phyloP scores from a whole-genome alignment of 2,797 vertebrate genomes.

The Pyrocephalus nanus region DNA sequence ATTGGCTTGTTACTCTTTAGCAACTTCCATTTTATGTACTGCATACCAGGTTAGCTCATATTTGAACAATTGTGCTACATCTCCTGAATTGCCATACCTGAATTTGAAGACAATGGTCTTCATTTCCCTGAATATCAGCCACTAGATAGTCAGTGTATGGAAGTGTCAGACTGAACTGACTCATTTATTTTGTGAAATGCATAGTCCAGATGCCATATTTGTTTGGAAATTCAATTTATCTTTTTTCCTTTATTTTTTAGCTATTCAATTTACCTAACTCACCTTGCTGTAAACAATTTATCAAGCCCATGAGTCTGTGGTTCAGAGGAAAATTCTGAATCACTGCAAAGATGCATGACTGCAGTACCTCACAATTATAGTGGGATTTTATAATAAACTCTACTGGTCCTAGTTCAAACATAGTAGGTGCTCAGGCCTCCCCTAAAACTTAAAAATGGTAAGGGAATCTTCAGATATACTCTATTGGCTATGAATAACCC shows the following conservation, averaged over 20 bases:
- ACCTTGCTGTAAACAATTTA: neutral
- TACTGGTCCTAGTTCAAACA: neutral
- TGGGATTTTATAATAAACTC: neutral
- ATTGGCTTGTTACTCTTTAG: neutral
- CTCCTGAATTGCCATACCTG: neutral
- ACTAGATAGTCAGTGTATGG: too few species aligned
- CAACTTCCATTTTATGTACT: neutral
- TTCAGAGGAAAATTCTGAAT: neutral
- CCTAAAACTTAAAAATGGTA: neutral
- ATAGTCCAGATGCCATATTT: neutral
- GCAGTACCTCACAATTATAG: neutral
- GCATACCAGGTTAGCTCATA: neutral
- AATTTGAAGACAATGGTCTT: neutral
- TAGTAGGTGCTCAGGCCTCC: fast-evolving
- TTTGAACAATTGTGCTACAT: neutral
- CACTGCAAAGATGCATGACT: neutral
- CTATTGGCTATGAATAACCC: neutral
- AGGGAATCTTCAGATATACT: neutral
- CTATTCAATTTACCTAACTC: neutral
- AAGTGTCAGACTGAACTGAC: neutral
- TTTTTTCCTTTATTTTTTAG: neutral
- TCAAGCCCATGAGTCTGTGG: neutral
- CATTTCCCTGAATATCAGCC: neutral
- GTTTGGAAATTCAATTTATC: neutral
- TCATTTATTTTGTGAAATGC: neutral